Evolutionary conservation across 2,797 vertebrate genomes (phyloP).

Genomic region (Notolabrus celidotus): DNA sequence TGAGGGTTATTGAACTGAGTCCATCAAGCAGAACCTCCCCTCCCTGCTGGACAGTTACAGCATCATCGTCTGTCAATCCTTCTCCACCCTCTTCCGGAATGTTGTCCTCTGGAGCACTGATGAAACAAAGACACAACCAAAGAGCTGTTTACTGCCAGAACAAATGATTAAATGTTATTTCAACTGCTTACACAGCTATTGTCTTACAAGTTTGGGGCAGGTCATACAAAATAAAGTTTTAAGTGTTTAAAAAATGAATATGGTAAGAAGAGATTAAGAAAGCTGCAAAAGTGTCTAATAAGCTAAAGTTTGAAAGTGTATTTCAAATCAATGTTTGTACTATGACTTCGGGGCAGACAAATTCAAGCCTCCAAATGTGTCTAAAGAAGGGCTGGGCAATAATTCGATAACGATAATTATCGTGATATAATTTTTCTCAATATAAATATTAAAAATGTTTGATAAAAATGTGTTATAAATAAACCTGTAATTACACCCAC

Average conservation of each 20-base stretch:
- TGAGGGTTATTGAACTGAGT: conserved; percentile 62
- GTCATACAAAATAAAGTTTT: conserved; percentile 14
- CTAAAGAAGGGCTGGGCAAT: too few relatives aligned
- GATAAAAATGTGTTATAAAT: too few relatives aligned
- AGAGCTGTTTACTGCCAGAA: conserved; percentile 51
- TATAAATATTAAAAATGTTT: too few relatives aligned
- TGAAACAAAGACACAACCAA: conserved; percentile 49
- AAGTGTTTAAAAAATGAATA: conserved; percentile 2
- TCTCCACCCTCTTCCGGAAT: conserved; percentile 60
- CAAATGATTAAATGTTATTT: conserved; percentile 64
- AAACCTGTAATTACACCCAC: too few relatives aligned
- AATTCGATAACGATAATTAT: too few relatives aligned
- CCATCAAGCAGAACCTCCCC: conserved; percentile 57
- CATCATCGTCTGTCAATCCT: conserved; percentile 51
- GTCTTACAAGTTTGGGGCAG: conserved; percentile 17
- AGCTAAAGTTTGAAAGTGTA: too few relatives aligned
- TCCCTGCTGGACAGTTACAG: conserved; percentile 54
- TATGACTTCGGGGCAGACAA: too few relatives aligned
- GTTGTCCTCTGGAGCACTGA: conserved; percentile 51
- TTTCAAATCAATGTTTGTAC: too few relatives aligned
- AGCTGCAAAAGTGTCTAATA: too few relatives aligned
- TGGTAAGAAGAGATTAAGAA: too few relatives aligned
- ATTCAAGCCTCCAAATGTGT: too few relatives aligned
- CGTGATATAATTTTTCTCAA: too few relatives aligned
- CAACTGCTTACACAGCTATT: conserved; percentile 15